These are phyloP conservation scores for Anoplius nigerrimus DNA, from an alignment of 2,888 invertebrate genomes.

Conservation along the genomic window DNA sequence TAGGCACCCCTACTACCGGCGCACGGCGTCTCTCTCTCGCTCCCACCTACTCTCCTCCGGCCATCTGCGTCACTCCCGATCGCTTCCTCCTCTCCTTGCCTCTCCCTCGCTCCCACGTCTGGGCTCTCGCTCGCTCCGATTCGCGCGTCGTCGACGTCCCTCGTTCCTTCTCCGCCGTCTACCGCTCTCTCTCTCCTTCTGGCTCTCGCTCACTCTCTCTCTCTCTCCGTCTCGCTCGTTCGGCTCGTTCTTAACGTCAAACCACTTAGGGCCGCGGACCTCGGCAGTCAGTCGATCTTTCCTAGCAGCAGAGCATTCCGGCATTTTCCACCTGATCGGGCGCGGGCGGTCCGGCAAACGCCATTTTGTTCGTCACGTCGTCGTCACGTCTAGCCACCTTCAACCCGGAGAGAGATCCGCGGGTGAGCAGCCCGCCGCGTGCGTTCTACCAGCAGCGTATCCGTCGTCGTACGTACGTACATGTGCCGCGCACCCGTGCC, in stretches of 20 bases:
- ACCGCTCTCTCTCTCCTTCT: slow-evolving; percentile 29
- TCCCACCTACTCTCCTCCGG: neutral
- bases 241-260: slow-evolving; percentile 70
- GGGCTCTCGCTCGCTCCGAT: slow-evolving; percentile 20
- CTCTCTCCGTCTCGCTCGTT: slow-evolving; percentile 40
- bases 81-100: slow-evolving; percentile 36
- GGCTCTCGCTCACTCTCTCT: slow-evolving; percentile 19
- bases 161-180: slow-evolving; percentile 38
- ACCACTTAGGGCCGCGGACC: slow-evolving; percentile 70
- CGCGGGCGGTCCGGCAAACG: slow-evolving; percentile 64
- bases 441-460: too few species aligned
- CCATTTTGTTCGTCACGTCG: slow-evolving; percentile 58
- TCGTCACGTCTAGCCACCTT: neutral
- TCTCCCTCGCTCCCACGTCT: slow-evolving; percentile 36
- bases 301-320: slow-evolving; percentile 64
- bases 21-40: too few species aligned
- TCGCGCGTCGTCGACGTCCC: slow-evolving; percentile 17
- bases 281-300: slow-evolving; percentile 71
- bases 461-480: slow-evolving; percentile 44
- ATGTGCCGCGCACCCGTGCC: slow-evolving; percentile 40
- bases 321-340: slow-evolving; percentile 72
- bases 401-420: neutral
- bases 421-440: neutral
- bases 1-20: too few species aligned
- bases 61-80: slow-evolving; percentile 29